Base-by-base conservation (phyloP, 1,140 invertebrate genomes). In the Drosophila malerkotliana region DNA sequence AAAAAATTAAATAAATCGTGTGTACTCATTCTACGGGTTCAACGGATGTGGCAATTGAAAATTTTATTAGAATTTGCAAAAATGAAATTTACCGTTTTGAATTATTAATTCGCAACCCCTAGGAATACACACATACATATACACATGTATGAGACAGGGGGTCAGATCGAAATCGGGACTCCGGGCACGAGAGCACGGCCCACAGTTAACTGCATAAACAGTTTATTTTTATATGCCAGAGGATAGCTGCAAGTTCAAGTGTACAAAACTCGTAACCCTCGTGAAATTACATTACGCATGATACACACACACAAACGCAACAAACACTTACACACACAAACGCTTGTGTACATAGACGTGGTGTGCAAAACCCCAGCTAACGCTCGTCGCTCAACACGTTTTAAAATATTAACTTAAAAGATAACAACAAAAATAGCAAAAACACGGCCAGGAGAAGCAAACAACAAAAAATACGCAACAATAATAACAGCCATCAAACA, bases 231-330 rank as follows among this genome's bases (percentile, higher is more conserved):
- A 60, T 71, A 66, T 74, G 39, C 48, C 45, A 30, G 45, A 59
- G 54, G 60, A 48, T 72, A 85, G 80, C 82, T 84, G 81, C 73
- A 84, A 84, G 80, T 85, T 84, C 81, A 84, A 84, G 62, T 77
- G 74, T 72, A 76, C 76, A 53, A 61, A 71, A 83, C 71, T 69
- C 63, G 80, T 87, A 78, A 81, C 82, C 76, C 69, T 67, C 69
- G 41, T 30, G 45, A 61, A 77, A 77, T 81, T 60, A 79, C 71
- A 82, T 79, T 82, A 79, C 67, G 55, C 63, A 73, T 75, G 54
- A 53, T 69, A 73, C 48, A 68, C 62, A 57, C 67, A 54, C 48
- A 67, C 37, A 39, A 34, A 32, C 45, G 26, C 26, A 28, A 28
- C 26, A 6, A 58, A 32, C 18, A 39, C 34, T 39, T 26, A 47